These are phyloP conservation scores for Sinohyriopsis cumingii DNA, from an alignment of 2,888 invertebrate genomes.

Conservation along the genomic window DNA sequence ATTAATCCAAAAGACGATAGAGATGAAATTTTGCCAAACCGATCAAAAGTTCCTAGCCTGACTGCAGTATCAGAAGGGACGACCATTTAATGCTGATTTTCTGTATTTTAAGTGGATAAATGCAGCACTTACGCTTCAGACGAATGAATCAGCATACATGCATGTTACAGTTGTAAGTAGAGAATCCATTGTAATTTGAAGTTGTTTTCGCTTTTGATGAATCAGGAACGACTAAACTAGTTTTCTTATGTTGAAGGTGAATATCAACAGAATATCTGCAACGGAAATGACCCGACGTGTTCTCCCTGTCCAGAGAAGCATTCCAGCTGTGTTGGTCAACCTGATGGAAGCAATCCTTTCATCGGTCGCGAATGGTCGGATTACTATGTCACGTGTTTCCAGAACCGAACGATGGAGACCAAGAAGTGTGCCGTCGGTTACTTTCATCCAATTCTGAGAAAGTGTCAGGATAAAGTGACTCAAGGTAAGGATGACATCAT, in stretches of 20 bases:
- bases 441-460: conserved; percentile 28
- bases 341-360: conserved; percentile 33
- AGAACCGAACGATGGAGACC: conserved; percentile 32
- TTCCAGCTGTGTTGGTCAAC: conserved; percentile 36
- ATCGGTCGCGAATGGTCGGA: conserved; percentile 30
- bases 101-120: too few relatives aligned
- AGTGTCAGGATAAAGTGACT: conserved; percentile 11
- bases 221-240: too few relatives aligned
- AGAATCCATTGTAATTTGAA: too few relatives aligned
- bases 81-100: too few relatives aligned
- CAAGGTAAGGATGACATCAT: conserved; percentile 1
- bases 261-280: conserved; percentile 39
- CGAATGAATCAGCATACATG: too few relatives aligned
- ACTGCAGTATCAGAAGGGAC: too few relatives aligned
- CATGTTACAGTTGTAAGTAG: too few relatives aligned
- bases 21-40: too few relatives aligned
- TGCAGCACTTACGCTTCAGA: too few relatives aligned
- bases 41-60: too few relatives aligned
- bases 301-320: conserved; percentile 30
- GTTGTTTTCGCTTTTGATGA: too few relatives aligned
- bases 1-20: too few relatives aligned
- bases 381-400: conserved; percentile 33
- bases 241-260: conserved; percentile 25
- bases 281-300: conserved; percentile 26
- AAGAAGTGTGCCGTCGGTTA: conserved; percentile 28